Conservation (phyloP, 2,113 vertebrate species). For the Bettongia penicillata region DNA sequence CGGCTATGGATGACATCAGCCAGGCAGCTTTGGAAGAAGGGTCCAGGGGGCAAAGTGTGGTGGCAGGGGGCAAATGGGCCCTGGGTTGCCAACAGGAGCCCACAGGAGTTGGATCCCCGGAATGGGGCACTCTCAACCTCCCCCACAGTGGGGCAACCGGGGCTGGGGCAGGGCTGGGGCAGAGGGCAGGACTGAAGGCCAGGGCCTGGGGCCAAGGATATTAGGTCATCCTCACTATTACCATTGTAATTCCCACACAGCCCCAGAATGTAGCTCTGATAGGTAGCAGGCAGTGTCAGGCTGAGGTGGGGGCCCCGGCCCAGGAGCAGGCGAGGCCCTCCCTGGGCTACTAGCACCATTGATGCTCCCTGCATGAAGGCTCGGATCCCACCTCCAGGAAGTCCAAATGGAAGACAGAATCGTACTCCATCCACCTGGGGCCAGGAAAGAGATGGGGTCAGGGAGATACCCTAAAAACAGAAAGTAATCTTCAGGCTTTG, state of each 20-base stretch:
- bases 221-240: conserved; percentile 77
- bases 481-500: not conserved
- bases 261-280: conserved; percentile 68
- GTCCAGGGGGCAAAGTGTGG: conserved; percentile 73
- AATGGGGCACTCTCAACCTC: conserved; percentile 53
- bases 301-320: conserved; percentile 65
- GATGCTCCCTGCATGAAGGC: conserved; percentile 66
- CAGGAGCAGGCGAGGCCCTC: conserved; percentile 73
- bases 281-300: conserved; percentile 73
- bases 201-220: conserved; percentile 63
- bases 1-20: conserved; percentile 80
- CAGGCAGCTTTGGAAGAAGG: conserved; percentile 82
- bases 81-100: conserved; percentile 69
- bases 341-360: conserved; percentile 67
- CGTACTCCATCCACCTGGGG: conserved; percentile 80
- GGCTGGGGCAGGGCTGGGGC: conserved; percentile 21
- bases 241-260: conserved; percentile 86
- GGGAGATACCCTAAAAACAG: not conserved
- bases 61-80: conserved; percentile 82
- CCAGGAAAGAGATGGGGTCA: not conserved
- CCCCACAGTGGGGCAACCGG: conserved; percentile 66
- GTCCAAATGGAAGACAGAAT: conserved; percentile 71
- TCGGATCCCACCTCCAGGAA: conserved; percentile 64
- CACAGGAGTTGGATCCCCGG: conserved; percentile 69
- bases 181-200: conserved; percentile 60